phyloP scores from a whole-genome alignment of 1,140 invertebrate genomes.

The Lepidurus packardi region DNA sequence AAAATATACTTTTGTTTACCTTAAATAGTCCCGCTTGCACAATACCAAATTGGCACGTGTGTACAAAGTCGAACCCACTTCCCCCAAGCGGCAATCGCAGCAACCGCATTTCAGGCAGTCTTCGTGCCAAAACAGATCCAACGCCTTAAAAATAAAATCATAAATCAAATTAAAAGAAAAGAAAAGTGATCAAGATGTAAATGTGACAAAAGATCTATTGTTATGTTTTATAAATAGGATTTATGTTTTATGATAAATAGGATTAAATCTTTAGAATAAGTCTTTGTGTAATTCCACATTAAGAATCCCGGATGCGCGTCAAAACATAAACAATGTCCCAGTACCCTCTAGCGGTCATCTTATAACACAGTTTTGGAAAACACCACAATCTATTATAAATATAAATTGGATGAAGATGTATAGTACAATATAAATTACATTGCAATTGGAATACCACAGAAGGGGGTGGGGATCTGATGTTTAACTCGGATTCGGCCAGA shows the following conservation, averaged over 20 bases:
- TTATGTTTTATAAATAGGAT: too few species aligned
- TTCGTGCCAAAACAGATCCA: constrained; percentile 89
- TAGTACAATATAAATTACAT: too few species aligned
- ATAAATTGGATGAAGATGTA: too few species aligned
- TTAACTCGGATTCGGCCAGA: background rate
- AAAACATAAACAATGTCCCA: too few species aligned
- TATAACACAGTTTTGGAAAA: too few species aligned
- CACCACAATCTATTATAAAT: too few species aligned
- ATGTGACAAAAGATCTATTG: background rate
- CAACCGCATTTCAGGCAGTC: constrained; percentile 90
- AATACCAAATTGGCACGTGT: constrained; percentile 87
- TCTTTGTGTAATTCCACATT: too few species aligned
- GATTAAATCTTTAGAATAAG: background rate
- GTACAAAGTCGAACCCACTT: constrained; percentile 85
- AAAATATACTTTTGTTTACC: constrained; percentile 52
- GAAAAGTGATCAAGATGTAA: background rate
- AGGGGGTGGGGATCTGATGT: too few species aligned
- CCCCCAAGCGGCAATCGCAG: constrained; percentile 83
- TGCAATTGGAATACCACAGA: too few species aligned
- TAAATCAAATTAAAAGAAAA: background rate
- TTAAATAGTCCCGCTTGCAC: constrained; percentile 88
- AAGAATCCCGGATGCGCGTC: too few species aligned
- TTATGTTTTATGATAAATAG: too few species aligned
- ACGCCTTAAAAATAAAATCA: constrained; percentile 53
- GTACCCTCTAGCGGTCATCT: too few species aligned